phyloP scores from a whole-genome alignment of 2,797 vertebrate genomes.

The Molossus molossus region DNA sequence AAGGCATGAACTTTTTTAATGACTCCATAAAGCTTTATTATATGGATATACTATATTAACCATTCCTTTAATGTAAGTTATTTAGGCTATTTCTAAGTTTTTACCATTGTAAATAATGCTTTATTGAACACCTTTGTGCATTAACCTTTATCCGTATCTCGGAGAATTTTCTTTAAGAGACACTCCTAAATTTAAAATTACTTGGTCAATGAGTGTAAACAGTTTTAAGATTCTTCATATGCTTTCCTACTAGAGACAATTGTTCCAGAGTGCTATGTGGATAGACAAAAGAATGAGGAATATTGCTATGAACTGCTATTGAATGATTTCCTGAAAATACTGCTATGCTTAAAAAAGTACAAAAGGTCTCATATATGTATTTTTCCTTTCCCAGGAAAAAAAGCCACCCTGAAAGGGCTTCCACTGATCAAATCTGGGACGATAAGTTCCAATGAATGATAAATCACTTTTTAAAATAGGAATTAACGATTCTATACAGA shows the following conservation, averaged over 20 bases:
- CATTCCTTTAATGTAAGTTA: constrained; percentile 28
- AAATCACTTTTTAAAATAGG: neutral
- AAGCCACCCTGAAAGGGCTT: neutral
- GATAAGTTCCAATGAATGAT: neutral
- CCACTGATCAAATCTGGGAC: neutral
- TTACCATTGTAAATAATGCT: constrained; percentile 47
- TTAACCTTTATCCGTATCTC: constrained; percentile 30
- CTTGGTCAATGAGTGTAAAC: neutral
- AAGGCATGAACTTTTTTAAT: neutral
- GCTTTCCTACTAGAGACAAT: constrained; percentile 1
- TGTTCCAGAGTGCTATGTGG: neutral
- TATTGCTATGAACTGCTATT: neutral
- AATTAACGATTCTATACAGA: neutral
- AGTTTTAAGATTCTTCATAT: constrained; percentile 8
- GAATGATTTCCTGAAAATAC: constrained; percentile 31
- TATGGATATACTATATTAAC: neutral
- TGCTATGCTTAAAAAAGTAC: neutral
- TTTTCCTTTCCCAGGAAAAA: neutral
- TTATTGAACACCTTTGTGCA: constrained; percentile 5
- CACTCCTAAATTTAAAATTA: constrained; percentile 10
- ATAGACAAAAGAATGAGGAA: constrained; percentile 12
- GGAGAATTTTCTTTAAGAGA: constrained; percentile 39
- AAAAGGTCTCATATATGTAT: neutral
- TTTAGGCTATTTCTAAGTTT: constrained; percentile 40
- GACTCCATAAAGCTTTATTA: neutral